phyloP scores from a whole-genome alignment of 2,888 invertebrate species.

The Microctonus hyperodae region DNA sequence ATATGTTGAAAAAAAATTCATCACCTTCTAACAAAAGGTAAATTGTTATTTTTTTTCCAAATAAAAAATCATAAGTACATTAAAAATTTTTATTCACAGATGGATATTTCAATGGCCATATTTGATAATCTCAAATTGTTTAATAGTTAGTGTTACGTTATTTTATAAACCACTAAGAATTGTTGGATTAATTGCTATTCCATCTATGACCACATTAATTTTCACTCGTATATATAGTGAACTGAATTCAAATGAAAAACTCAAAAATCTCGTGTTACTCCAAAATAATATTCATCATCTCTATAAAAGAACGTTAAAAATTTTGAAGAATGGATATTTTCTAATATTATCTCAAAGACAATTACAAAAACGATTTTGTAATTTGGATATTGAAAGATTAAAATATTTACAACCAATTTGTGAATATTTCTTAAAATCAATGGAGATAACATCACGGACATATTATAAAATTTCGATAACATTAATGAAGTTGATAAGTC shows the following conservation, averaged over 20 bases:
- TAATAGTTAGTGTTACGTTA: slow-evolving; percentile 37
- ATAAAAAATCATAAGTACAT: slow-evolving; percentile 15
- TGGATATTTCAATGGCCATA: slow-evolving; percentile 40
- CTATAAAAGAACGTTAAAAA: slow-evolving; percentile 50
- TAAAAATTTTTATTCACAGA: slow-evolving; percentile 36
- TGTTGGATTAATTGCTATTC: slow-evolving; percentile 34
- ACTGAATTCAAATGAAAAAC: slow-evolving; percentile 34
- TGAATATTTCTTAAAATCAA: slow-evolving; percentile 45
- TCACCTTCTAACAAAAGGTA: slow-evolving; percentile 31
- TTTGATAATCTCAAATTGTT: slow-evolving; percentile 40
- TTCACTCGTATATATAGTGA: slow-evolving; percentile 41
- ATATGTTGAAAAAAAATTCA: slow-evolving; percentile 35
- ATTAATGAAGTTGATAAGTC: slow-evolving; percentile 46
- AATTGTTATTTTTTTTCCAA: slow-evolving; percentile 8
- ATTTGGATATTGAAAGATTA: slow-evolving; percentile 47
- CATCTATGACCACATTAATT: slow-evolving; percentile 36
- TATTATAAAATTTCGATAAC: slow-evolving; percentile 45
- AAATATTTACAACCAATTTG: slow-evolving; percentile 49
- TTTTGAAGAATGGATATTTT: slow-evolving; percentile 48
- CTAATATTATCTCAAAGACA: slow-evolving; percentile 42
- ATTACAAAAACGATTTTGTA: slow-evolving; percentile 44
- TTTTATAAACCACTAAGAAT: slow-evolving; percentile 36
- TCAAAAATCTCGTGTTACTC: slow-evolving; percentile 44
- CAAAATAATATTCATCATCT: slow-evolving; percentile 51
- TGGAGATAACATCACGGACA: slow-evolving; percentile 44